phyloP scores from a whole-genome alignment of 92 coral and sea anemone species.

The Virgularia gustaviana region DNA sequence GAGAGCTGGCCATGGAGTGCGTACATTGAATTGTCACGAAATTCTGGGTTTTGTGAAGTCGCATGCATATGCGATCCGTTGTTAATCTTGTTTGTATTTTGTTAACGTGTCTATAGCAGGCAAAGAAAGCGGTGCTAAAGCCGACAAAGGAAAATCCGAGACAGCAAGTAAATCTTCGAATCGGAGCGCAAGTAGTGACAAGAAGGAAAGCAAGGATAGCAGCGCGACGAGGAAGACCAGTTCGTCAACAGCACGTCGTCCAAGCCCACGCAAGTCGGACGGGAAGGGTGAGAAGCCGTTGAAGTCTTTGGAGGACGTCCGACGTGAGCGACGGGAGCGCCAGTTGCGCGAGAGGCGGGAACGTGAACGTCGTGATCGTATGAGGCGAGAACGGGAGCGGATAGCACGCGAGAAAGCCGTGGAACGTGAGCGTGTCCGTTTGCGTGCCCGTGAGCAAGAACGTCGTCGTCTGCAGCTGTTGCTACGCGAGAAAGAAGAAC shows the following conservation, averaged over 20 bases:
- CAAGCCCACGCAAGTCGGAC: conserved; percentile 51
- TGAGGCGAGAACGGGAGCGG: conserved; percentile 93
- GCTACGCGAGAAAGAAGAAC: conserved; percentile 80
- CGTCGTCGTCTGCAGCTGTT: conserved; percentile 74
- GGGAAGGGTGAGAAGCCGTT: conserved; percentile 57
- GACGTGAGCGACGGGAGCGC: conserved; percentile 79
- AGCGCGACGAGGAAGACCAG: conserved; percentile 30
- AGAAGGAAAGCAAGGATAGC: conserved; percentile 53
- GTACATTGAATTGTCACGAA: too few relatives aligned
- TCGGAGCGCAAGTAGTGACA: conserved; percentile 26
- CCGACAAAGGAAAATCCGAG: conserved; percentile 31
- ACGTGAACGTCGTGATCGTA: conserved; percentile 80
- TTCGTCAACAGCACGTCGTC: conserved; percentile 34
- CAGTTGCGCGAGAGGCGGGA: conserved; percentile 87
- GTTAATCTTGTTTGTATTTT: conserved; percentile 26
- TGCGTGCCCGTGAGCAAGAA: conserved; percentile 87
- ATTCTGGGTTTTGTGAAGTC: too few relatives aligned
- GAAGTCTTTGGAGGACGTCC: conserved; percentile 88
- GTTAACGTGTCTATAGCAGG: conserved; percentile 29
- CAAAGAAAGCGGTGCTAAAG: conserved; percentile 39
- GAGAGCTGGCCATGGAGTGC: too few relatives aligned
- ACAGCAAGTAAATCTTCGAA: conserved; percentile 6
- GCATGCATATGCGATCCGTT: too few relatives aligned
- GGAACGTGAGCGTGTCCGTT: conserved; percentile 86
- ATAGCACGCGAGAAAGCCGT: conserved; percentile 83